A percentile compares a stretch with the other conserved stretches of the same genome.
These are phyloP conservation scores for Brachyistius frenatus DNA, from an alignment of 2,113 vertebrate genomes.

Conservation along the genomic window DNA sequence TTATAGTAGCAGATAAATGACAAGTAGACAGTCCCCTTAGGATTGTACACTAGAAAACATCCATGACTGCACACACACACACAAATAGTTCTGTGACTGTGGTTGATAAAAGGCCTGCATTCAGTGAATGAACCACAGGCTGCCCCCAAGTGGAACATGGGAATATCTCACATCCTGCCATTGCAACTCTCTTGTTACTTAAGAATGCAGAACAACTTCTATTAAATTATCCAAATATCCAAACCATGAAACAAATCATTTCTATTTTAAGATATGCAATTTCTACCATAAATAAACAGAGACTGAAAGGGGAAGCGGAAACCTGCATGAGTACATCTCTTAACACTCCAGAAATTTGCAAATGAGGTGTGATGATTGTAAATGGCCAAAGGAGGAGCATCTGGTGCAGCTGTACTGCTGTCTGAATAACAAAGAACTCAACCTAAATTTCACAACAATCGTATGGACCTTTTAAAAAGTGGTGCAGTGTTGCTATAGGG, in stretches of 20 bases:
- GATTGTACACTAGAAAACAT: neutral
- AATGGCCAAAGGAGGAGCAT: neutral
- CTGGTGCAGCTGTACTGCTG: neutral
- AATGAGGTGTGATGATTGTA: neutral
- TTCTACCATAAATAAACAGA: too few relatives aligned
- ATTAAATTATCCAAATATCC: too few relatives aligned
- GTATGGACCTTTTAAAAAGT: neutral
- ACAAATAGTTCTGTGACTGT: neutral
- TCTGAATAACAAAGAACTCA: too few relatives aligned
- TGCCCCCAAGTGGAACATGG: too few relatives aligned
- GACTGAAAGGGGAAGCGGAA: constrained; percentile 4
- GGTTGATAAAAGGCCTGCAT: neutral
- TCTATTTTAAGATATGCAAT: too few relatives aligned
- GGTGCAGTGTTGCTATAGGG: neutral
- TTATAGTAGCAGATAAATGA: neutral
- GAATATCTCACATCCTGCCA: too few relatives aligned
- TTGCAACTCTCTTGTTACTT: too few relatives aligned
- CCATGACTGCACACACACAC: neutral
- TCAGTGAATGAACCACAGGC: too few relatives aligned
- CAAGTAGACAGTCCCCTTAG: too few relatives aligned
- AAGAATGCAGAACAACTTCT: too few relatives aligned
- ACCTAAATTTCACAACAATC: neutral
- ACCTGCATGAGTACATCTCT: neutral
- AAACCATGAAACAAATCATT: too few relatives aligned
- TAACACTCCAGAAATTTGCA: neutral